Conservation (phyloP, 2,888 invertebrate species). For the Drosophila dives region DNA sequence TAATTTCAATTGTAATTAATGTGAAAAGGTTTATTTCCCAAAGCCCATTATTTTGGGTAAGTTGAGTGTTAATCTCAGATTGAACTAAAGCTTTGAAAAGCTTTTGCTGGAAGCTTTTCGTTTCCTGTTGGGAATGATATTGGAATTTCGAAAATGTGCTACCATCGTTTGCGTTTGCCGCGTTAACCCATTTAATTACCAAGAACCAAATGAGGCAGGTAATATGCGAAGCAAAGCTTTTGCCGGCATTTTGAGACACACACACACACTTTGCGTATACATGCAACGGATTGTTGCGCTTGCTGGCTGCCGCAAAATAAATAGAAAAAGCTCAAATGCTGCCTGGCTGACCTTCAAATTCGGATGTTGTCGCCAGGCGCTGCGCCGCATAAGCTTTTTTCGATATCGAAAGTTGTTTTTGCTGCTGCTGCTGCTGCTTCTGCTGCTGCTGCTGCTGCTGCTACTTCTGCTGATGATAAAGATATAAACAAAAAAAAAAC, state of each 20-base stretch:
- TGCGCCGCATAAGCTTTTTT: conserved; percentile 57
- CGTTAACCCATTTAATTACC: conserved; percentile 63
- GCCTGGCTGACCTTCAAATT: conserved; percentile 16
- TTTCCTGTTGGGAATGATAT: conserved; percentile 38
- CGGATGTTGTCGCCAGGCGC: conserved; percentile 10
- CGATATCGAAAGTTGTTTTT: conserved; percentile 47
- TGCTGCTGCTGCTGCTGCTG: not conserved
- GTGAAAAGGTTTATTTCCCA: not conserved
- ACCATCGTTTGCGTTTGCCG: conserved; percentile 54
- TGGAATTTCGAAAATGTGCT: conserved; percentile 69
- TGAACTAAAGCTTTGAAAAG: conserved; percentile 11
- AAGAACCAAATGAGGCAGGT: not conserved
- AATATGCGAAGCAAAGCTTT: conserved; percentile 36
- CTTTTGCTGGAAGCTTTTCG: conserved; percentile 34
- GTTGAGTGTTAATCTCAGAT: conserved; percentile 6
- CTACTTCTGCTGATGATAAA: conserved; percentile 22
- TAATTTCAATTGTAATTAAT: not conserved
- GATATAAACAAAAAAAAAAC: conserved; percentile 28
- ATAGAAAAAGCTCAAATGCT: conserved; percentile 28
- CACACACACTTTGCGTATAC: conserved; percentile 15
- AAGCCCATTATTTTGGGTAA: not conserved
- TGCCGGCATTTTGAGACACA: conserved; percentile 57
- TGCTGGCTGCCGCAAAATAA: conserved; percentile 9
- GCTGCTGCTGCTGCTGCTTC: not conserved
- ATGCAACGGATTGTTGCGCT: conserved; percentile 56